phyloP scores from a whole-genome alignment of 2,113 vertebrate species.

The Podilymbus podiceps region DNA sequence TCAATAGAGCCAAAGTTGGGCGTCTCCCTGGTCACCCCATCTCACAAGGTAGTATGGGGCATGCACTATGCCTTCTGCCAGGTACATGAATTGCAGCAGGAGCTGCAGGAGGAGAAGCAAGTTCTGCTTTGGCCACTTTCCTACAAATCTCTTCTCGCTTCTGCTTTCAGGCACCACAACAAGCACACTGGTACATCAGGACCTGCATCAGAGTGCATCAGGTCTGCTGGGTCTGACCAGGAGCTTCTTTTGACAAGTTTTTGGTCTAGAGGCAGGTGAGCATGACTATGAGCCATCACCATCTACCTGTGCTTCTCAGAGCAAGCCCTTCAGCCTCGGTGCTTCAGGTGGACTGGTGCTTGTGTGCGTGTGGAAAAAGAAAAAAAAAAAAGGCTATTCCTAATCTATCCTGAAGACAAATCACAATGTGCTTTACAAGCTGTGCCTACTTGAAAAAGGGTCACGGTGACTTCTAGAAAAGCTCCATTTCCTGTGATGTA shows the following conservation, averaged over 20 bases:
- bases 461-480: neutral
- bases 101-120: neutral
- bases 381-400: neutral
- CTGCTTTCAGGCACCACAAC: neutral
- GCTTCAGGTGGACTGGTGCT: neutral
- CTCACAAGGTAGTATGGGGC: neutral
- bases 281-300: neutral
- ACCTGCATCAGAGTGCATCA: neutral
- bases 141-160: neutral
- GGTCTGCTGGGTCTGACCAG: neutral
- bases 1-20: neutral
- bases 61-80: neutral
- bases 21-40: neutral
- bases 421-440: neutral
- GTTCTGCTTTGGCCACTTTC: neutral
- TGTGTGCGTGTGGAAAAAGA: rapidly evolving
- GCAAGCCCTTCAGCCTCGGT: neutral
- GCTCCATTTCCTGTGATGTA: neutral
- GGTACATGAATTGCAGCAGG: neutral
- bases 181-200: rapidly evolving
- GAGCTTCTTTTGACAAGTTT: neutral
- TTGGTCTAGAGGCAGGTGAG: neutral
- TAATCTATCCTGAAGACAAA: neutral
- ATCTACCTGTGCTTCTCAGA: neutral
- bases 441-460: neutral